Conservation (phyloP, 2,113 vertebrate species). For the Apistogramma diplotaenia region DNA sequence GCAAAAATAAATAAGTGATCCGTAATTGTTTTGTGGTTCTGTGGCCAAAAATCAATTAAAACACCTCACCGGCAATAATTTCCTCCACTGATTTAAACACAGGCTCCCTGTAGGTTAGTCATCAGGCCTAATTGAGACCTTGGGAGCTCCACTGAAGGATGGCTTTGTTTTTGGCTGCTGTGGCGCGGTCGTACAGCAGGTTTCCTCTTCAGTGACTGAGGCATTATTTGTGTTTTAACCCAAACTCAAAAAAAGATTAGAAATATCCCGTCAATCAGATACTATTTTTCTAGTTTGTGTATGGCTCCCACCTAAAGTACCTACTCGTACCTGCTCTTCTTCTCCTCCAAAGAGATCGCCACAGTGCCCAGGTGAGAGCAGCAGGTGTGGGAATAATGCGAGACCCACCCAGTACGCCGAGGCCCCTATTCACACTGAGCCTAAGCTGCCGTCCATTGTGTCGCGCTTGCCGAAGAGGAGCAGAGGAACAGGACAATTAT, state of each 20-base stretch:
- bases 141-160: slow-evolving; percentile 44
- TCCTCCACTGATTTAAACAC: slow-evolving; percentile 67
- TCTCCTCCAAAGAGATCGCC: slow-evolving; percentile 12
- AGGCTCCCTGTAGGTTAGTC: slow-evolving; percentile 69
- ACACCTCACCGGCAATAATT: slow-evolving; percentile 62
- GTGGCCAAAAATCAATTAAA: slow-evolving; percentile 67
- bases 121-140: slow-evolving; percentile 79
- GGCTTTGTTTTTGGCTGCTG: slow-evolving; percentile 18
- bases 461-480: slow-evolving; percentile 42
- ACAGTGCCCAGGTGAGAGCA: slow-evolving; percentile 52
- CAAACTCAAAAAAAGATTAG: not conserved
- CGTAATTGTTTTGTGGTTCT: slow-evolving; percentile 76
- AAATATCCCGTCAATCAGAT: not conserved
- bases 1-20: slow-evolving; percentile 72
- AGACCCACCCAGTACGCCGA: slow-evolving; percentile 43
- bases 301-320: not conserved
- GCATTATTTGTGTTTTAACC: not conserved
- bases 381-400: slow-evolving; percentile 75
- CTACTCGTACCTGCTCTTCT: not conserved
- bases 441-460: slow-evolving; percentile 64
- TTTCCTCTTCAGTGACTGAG: not conserved
- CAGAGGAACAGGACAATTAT: slow-evolving; percentile 71
- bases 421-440: slow-evolving; percentile 41
- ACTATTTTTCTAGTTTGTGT: not conserved
- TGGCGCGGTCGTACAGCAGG: not conserved